These are phyloP conservation scores for Chrysolina oricalcia DNA, from an alignment of 2,888 invertebrate genomes.

Conservation along the genomic window DNA sequence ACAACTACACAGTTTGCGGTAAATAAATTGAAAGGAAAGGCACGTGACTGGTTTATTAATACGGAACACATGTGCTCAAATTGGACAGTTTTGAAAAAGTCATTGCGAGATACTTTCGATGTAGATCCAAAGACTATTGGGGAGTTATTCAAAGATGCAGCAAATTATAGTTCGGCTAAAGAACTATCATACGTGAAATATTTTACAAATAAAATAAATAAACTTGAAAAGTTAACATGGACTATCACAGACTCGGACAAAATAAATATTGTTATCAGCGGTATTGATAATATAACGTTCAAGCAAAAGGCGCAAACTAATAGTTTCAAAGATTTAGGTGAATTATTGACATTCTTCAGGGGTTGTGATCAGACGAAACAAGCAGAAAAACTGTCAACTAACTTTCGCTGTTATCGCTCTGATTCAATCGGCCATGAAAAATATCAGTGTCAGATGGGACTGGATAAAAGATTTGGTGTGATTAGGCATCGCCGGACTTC, in stretches of 20 bases:
- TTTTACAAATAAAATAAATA: no score
- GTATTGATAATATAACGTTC: background rate
- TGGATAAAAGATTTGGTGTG: background rate
- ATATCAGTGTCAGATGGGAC: background rate
- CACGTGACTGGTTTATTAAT: no score
- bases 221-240: conserved; percentile 9
- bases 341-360: conserved; percentile 10
- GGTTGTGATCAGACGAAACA: conserved; percentile 16
- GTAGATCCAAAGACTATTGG: background rate
- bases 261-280: conserved; percentile 20
- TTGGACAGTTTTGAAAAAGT: background rate
- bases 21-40: no score
- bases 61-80: background rate
- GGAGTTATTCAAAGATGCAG: conserved; percentile 14
- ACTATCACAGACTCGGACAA: conserved; percentile 14
- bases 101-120: background rate
- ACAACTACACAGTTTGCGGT: no score
- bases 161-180: conserved; percentile 5
- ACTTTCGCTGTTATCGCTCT: background rate
- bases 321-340: no score
- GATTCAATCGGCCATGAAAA: background rate
- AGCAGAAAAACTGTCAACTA: background rate
- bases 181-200: background rate
- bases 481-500: background rate
- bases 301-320: background rate